A percentile compares a stretch with the other conserved stretches of the same genome.
phyloP scores from a whole-genome alignment of 2,888 invertebrate species.

The Dolichopus griseipennis region DNA sequence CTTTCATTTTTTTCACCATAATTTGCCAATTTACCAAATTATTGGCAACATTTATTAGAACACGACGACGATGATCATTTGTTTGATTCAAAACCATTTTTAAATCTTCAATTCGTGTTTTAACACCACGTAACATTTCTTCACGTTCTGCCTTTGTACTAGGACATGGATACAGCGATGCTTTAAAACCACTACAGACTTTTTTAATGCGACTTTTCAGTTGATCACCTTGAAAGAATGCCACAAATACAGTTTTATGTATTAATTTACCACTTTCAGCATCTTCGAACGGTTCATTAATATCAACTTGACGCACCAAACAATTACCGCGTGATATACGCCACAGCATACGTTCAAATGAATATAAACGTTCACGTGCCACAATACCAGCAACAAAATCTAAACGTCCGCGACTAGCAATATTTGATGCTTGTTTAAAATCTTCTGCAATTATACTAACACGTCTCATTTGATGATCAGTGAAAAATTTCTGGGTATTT shows the following conservation, averaged over 20 bases:
- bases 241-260: constrained; percentile 75
- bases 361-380: constrained; percentile 70
- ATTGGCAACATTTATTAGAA: constrained; percentile 74
- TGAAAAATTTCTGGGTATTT: constrained; percentile 62
- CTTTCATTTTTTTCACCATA: constrained; percentile 82
- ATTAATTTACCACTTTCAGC: constrained; percentile 62
- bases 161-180: constrained; percentile 80
- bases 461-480: constrained; percentile 32
- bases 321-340: constrained; percentile 81
- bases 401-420: constrained; percentile 41
- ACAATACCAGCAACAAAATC: constrained; percentile 83
- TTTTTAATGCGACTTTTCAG: constrained; percentile 76
- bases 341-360: constrained; percentile 83
- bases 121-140: constrained; percentile 78
- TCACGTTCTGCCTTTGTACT: constrained; percentile 68
- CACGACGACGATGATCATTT: constrained; percentile 75
- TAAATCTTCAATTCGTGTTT: constrained; percentile 76
- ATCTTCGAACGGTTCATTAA: constrained; percentile 67
- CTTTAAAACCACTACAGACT: constrained; percentile 81
- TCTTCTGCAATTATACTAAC: constrained; percentile 9
- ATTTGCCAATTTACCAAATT: constrained; percentile 77
- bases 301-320: constrained; percentile 73
- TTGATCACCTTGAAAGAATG: constrained; percentile 79
- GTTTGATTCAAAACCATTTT: constrained; percentile 72
- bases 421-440: not conserved